Conservation (phyloP, 2,113 vertebrate genomes). For the Thomomys bottae region DNA sequence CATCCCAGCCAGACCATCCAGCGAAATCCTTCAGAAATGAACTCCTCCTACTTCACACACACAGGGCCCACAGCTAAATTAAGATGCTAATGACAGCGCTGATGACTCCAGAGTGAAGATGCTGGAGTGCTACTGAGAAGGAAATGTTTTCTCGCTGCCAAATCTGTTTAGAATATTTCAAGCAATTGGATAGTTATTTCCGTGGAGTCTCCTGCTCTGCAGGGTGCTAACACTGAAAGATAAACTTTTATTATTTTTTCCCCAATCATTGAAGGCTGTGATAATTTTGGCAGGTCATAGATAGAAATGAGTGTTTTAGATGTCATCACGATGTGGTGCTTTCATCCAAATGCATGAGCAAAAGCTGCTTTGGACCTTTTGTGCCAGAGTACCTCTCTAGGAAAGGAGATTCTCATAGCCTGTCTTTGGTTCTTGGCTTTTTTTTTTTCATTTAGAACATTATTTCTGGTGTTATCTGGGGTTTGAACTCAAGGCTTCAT, state of each 20-base stretch:
- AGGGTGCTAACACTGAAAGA: slow-evolving; percentile 35
- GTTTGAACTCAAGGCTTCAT: too few species aligned
- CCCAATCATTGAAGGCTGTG: background rate
- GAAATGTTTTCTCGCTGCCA: slow-evolving; percentile 32
- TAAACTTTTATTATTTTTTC: slow-evolving; percentile 15
- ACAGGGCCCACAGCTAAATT: slow-evolving; percentile 38
- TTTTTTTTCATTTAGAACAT: too few species aligned
- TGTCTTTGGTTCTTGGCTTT: background rate
- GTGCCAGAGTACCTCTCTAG: background rate
- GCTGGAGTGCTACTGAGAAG: slow-evolving; percentile 30
- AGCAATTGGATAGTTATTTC: slow-evolving; percentile 43
- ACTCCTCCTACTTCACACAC: background rate
- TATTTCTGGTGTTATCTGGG: too few species aligned
- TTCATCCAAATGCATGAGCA: background rate
- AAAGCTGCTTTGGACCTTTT: background rate
- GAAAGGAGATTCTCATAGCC: background rate
- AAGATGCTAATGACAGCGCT: slow-evolving; percentile 53
- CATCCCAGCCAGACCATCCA: slow-evolving; percentile 2
- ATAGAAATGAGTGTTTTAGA: background rate
- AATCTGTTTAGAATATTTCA: slow-evolving; percentile 45
- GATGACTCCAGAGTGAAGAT: slow-evolving; percentile 40
- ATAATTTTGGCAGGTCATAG: background rate
- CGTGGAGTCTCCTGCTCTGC: background rate
- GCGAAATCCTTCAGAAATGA: slow-evolving; percentile 21
- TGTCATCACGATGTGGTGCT: background rate